Percentiles rank a stretch among this genome's conserved stretches.
Conservation (phyloP, 2,888 invertebrate species). For the Lacanobia oleracea region DNA sequence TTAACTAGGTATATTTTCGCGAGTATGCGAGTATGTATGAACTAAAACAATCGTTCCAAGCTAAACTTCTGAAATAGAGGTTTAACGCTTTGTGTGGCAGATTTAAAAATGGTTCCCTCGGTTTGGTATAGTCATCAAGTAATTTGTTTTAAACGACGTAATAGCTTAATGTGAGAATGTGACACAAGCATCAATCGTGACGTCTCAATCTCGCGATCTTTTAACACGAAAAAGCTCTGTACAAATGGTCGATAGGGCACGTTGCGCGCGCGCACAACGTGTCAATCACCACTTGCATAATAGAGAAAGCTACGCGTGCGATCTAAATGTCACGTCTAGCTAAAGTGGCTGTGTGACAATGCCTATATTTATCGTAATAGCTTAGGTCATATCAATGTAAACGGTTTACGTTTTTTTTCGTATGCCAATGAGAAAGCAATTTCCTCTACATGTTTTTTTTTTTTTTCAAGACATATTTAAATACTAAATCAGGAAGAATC, state of each 20-base stretch:
- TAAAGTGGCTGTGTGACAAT: conserved; percentile 70
- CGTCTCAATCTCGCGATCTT: conserved; percentile 85
- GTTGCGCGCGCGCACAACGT: conserved; percentile 79
- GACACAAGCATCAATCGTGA: conserved; percentile 80
- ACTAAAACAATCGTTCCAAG: no score
- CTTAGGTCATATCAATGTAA: conserved; percentile 1
- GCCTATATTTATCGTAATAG: conserved; percentile 58
- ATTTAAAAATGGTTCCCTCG: neutral
- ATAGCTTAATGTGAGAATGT: conserved; percentile 69
- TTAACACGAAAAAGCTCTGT: conserved; percentile 81
- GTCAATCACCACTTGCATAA: conserved; percentile 86
- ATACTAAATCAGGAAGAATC: no score
- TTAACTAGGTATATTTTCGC: no score
- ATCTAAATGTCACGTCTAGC: conserved; percentile 78
- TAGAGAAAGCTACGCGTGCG: conserved; percentile 78
- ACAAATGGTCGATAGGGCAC: conserved; percentile 81
- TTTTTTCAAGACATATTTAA: neutral
- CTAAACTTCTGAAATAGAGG: no score
- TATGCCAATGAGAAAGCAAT: neutral
- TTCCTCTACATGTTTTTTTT: neutral
- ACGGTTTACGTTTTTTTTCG: neutral
- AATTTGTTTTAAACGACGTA: conserved; percentile 33
- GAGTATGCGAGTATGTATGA: no score
- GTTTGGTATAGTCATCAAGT: neutral
- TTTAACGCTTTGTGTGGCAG: neutral